A percentile compares a stretch with the other conserved stretches of the same genome.
Evolutionary conservation across 2,888 invertebrate species (phyloP).

Genomic region (Salpingus planirostris): DNA sequence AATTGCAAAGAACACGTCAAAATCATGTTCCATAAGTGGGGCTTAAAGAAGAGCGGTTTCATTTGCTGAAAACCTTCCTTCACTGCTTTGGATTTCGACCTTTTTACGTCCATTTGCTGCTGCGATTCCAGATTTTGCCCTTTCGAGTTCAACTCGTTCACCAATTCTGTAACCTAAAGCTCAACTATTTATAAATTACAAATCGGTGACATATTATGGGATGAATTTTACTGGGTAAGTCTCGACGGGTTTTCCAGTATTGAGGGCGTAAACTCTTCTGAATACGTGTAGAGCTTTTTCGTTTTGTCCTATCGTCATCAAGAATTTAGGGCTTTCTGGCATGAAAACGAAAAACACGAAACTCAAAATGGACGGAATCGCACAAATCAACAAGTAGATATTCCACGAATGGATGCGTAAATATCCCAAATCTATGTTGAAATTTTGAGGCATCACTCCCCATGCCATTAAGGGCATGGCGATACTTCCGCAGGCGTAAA

Average conservation of each 20-base stretch:
- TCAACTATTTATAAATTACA: slow-evolving; percentile 3
- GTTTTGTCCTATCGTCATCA: slow-evolving; percentile 58
- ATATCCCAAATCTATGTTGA: slow-evolving; percentile 51
- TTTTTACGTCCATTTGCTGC: slow-evolving; percentile 23
- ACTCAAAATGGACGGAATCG: slow-evolving; percentile 57
- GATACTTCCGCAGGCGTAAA: slow-evolving; percentile 53
- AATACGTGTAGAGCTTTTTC: slow-evolving; percentile 57
- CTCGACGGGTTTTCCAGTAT: slow-evolving; percentile 47
- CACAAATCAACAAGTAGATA: slow-evolving; percentile 48
- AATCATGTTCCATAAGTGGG: slow-evolving; percentile 50
- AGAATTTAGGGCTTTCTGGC: slow-evolving; percentile 71
- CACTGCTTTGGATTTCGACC: slow-evolving; percentile 42
- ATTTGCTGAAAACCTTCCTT: slow-evolving; percentile 53
- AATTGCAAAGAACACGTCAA: slow-evolving; percentile 56
- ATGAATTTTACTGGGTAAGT: slow-evolving; percentile 3
- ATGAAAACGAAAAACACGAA: slow-evolving; percentile 50
- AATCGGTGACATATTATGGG: too few species aligned
- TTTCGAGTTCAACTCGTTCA: slow-evolving; percentile 24
- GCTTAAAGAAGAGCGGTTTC: slow-evolving; percentile 53
- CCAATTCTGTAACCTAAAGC: slow-evolving; percentile 30
- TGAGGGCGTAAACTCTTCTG: slow-evolving; percentile 53
- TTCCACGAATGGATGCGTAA: slow-evolving; percentile 54
- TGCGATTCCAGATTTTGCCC: slow-evolving; percentile 24
- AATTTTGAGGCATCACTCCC: slow-evolving; percentile 51
- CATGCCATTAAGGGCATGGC: slow-evolving; percentile 62